Evolutionary conservation across 2,113 vertebrate species (phyloP).

Genomic region (Charadrius vociferus): DNA sequence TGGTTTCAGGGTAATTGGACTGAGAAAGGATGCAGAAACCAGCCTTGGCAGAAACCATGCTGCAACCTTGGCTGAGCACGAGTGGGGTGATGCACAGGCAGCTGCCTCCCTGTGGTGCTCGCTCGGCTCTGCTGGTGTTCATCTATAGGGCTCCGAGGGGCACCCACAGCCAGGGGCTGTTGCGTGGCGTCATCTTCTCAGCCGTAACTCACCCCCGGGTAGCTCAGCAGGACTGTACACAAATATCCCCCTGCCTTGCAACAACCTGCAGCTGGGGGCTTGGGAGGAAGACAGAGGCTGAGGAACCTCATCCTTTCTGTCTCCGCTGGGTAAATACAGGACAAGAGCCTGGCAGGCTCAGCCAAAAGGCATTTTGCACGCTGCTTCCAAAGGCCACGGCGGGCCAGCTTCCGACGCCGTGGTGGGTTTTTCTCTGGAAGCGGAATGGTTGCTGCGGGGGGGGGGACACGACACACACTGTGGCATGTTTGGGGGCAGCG

Average conservation of each 20-base stretch:
- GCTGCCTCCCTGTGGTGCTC: not conserved
- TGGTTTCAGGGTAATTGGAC: not conserved
- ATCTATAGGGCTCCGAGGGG: fast-evolving
- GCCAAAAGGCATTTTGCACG: not conserved
- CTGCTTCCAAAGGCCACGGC: not conserved
- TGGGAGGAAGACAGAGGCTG: not conserved
- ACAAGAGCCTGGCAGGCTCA: not conserved
- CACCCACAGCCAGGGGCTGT: not conserved
- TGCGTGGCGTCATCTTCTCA: not conserved
- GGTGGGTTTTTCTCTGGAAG: not conserved
- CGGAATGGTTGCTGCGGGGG: not conserved
- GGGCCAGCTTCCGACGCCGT: fast-evolving
- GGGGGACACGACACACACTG: not conserved
- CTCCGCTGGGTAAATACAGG: not conserved
- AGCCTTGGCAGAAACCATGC: not conserved
- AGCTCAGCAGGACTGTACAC: not conserved
- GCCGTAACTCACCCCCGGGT: no score
- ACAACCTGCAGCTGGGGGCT: not conserved
- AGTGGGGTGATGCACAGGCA: fast-evolving
- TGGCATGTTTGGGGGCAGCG: not conserved
- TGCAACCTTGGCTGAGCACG: not conserved
- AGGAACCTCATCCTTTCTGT: not conserved
- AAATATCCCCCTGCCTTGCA: not conserved
- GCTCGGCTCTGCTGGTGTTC: not conserved
- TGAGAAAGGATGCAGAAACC: not conserved